Conservation (phyloP, 2,113 vertebrate species). For the Limanda limanda region DNA sequence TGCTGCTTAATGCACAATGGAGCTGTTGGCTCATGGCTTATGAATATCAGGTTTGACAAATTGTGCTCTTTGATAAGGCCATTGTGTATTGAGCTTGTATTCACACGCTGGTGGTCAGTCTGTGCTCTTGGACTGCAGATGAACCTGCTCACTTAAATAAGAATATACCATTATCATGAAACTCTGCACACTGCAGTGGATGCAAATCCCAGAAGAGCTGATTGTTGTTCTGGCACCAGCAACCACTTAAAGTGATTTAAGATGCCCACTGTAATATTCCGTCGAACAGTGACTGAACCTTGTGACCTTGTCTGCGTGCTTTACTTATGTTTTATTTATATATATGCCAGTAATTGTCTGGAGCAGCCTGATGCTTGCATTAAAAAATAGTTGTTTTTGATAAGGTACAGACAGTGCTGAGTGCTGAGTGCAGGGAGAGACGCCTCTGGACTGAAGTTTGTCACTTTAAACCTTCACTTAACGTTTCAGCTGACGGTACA, state of each 20-base stretch:
- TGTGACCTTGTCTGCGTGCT: neutral
- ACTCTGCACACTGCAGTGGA: neutral
- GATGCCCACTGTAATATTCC: slow-evolving; percentile 29
- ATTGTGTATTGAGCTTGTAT: neutral
- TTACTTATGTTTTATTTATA: slow-evolving; percentile 50
- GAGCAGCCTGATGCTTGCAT: slow-evolving; percentile 13
- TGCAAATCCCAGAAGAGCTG: neutral
- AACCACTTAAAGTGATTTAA: neutral
- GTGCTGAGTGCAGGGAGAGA: slow-evolving; percentile 3
- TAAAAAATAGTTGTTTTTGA: neutral
- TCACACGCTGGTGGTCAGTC: neutral
- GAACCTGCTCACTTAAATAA: slow-evolving; percentile 24
- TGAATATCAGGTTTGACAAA: neutral
- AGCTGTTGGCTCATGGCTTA: neutral
- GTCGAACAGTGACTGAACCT: slow-evolving; percentile 17
- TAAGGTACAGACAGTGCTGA: slow-evolving; percentile 2
- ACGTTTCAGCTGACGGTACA: neutral
- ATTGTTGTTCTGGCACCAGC: slow-evolving; percentile 4
- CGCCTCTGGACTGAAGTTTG: neutral
- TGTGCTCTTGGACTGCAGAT: slow-evolving; percentile 21
- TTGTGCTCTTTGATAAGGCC: neutral
- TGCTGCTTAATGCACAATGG: no score
- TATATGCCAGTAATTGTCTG: slow-evolving; percentile 33
- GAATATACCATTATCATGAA: neutral
- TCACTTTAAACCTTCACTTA: neutral